Conservation (phyloP, 35 echinoderm and acorn worm genomes). For the Heliocidaris erythrogramma region DNA sequence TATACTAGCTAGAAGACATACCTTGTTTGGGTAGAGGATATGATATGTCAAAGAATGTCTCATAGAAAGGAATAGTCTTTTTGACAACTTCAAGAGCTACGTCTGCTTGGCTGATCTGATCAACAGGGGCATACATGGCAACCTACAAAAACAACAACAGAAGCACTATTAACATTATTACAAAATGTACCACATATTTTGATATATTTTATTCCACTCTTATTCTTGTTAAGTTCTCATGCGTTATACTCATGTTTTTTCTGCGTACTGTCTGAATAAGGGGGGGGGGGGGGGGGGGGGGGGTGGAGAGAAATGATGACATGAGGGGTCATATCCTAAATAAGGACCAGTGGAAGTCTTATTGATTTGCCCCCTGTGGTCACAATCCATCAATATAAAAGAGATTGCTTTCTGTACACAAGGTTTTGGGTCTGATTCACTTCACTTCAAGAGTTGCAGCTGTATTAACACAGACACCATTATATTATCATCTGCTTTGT, state of each 20-base stretch:
- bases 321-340: not conserved
- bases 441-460: not conserved
- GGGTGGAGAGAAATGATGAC: not conserved
- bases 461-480: not conserved
- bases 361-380: not conserved
- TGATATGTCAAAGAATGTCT: conserved; percentile 61
- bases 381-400: not conserved
- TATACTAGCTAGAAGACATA: not conserved
- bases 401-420: not conserved
- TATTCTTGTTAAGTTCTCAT: not conserved
- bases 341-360: not conserved
- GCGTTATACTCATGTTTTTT: not conserved
- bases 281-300: no score
- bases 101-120: conserved; percentile 52
- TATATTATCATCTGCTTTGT: no score
- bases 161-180: not conserved
- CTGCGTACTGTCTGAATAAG: not conserved
- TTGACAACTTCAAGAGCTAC: conserved; percentile 66
- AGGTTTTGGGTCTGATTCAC: not conserved
- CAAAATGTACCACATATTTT: not conserved
- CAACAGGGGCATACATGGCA: conserved; percentile 63
- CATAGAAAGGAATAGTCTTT: conserved; percentile 79
- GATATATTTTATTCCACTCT: not conserved
- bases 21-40: conserved; percentile 97
- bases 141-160: conserved; percentile 57